Evolutionary conservation across 2,797 vertebrate species (phyloP).

Genomic region (Pampus argenteus): DNA sequence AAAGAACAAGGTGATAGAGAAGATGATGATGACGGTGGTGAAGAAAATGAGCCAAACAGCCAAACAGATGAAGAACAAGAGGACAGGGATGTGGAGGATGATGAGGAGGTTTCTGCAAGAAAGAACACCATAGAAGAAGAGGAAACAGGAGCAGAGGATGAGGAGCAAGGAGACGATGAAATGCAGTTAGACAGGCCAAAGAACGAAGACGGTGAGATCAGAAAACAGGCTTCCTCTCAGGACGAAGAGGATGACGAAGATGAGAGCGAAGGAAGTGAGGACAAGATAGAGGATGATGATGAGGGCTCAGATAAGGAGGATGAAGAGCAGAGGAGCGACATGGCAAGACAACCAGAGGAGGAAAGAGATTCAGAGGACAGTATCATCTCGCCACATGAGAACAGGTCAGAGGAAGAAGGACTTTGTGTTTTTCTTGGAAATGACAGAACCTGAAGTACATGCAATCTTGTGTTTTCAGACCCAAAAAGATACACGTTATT

Average conservation of each 20-base stretch:
- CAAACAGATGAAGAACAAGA: constrained; percentile 37
- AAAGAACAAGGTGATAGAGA: constrained; percentile 11
- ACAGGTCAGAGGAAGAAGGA: constrained; percentile 38
- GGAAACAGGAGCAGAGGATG: constrained; percentile 33
- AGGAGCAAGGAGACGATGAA: constrained; percentile 21
- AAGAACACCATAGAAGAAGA: constrained; percentile 35
- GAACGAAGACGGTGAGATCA: constrained; percentile 1
- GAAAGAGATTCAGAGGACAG: constrained; percentile 74
- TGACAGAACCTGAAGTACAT: not conserved
- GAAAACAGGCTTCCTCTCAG: constrained; percentile 41
- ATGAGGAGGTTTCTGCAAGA: constrained; percentile 29
- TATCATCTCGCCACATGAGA: constrained; percentile 70
- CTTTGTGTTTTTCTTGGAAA: not conserved
- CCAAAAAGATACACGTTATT: constrained; percentile 41
- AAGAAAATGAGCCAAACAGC: constrained; percentile 22
- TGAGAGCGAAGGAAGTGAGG: constrained; percentile 23
- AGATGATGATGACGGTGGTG: constrained; percentile 9
- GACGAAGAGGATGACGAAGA: constrained; percentile 48
- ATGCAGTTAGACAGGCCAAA: constrained; percentile 29
- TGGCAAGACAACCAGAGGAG: constrained; percentile 32
- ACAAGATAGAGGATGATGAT: constrained; percentile 9
- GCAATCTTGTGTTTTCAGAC: constrained; percentile 33
- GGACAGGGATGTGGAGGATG: constrained; percentile 2
- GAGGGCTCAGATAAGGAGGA: constrained; percentile 23
- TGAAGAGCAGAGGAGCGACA: constrained; percentile 21